These are phyloP conservation scores for Copidosoma floridanum DNA, from an alignment of 1,140 invertebrate genomes.

Conservation along the genomic window DNA sequence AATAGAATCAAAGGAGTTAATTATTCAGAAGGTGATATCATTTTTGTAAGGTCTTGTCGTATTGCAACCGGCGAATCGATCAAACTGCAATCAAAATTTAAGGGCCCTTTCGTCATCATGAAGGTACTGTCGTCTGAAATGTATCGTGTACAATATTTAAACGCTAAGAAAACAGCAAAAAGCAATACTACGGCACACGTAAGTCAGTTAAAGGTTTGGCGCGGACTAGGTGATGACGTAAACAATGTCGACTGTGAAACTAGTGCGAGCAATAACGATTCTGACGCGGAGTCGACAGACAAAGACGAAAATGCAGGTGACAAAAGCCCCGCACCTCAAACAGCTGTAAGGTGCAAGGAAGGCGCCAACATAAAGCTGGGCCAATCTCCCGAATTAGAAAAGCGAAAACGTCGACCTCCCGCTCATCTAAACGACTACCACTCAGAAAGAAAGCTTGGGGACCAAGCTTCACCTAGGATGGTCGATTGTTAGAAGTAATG, in stretches of 20 bases:
- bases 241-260: background rate
- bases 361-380: too few relatives aligned
- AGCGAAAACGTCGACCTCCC: too few relatives aligned
- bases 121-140: constrained; percentile 4
- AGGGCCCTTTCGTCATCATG: constrained; percentile 1
- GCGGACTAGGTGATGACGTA: background rate
- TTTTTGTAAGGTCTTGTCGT: background rate
- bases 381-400: too few relatives aligned
- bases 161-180: background rate
- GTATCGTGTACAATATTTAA: constrained; percentile 8
- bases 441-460: too few relatives aligned
- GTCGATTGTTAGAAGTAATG: too few relatives aligned
- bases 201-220: constrained; percentile 19
- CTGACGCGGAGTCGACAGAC: too few relatives aligned
- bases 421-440: too few relatives aligned
- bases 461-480: too few relatives aligned
- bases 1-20: background rate
- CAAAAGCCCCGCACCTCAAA: too few relatives aligned
- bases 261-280: too few relatives aligned
- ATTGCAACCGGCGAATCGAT: constrained; percentile 11
- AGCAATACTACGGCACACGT: constrained; percentile 14
- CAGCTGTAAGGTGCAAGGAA: too few relatives aligned
- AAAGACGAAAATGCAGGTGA: too few relatives aligned
- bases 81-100: constrained; percentile 5
- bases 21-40: constrained; percentile 10